These are phyloP conservation scores for Gonocerus acuteangulatus DNA, from an alignment of 2,888 invertebrate genomes.

Conservation along the genomic window DNA sequence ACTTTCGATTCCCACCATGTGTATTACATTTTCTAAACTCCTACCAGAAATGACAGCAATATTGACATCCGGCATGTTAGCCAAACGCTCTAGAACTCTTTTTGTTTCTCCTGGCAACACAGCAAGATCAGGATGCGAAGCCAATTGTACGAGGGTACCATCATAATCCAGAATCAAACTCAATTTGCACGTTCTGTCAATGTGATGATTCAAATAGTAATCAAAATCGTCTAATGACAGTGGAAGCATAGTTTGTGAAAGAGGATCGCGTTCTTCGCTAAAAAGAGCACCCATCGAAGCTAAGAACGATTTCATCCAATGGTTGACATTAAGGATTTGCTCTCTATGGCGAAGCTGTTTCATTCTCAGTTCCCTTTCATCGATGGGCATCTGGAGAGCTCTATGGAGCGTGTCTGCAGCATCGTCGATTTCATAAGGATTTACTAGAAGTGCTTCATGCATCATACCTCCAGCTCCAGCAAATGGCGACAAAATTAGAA, in stretches of 20 bases:
- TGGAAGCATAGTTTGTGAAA: constrained; percentile 42
- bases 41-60: constrained; percentile 46
- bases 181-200: constrained; percentile 43
- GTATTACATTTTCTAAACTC: constrained; percentile 43
- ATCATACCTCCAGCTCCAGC: constrained; percentile 45
- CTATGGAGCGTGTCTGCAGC: constrained; percentile 44
- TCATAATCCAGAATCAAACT: constrained; percentile 46
- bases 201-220: constrained; percentile 41
- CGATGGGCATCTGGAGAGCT: constrained; percentile 45
- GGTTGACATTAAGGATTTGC: constrained; percentile 43
- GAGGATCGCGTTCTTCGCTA: constrained; percentile 40
- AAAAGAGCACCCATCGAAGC: constrained; percentile 42
- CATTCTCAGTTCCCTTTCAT: constrained; percentile 45
- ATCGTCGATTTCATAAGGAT: constrained; percentile 45
- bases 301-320: constrained; percentile 45
- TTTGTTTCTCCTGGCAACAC: constrained; percentile 44
- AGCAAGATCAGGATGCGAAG: constrained; percentile 45
- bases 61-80: constrained; percentile 44
- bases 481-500: constrained; percentile 45
- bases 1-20: constrained; percentile 44
- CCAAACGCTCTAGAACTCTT: constrained; percentile 42
- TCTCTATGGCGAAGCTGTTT: constrained; percentile 44
- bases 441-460: constrained; percentile 45
- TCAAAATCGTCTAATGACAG: constrained; percentile 44
- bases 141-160: constrained; percentile 45